A percentile compares a stretch with the other conserved stretches of the same genome.
These are phyloP conservation scores for Caiman crocodilus DNA, from an alignment of 2,797 vertebrate species.

Conservation along the genomic window DNA sequence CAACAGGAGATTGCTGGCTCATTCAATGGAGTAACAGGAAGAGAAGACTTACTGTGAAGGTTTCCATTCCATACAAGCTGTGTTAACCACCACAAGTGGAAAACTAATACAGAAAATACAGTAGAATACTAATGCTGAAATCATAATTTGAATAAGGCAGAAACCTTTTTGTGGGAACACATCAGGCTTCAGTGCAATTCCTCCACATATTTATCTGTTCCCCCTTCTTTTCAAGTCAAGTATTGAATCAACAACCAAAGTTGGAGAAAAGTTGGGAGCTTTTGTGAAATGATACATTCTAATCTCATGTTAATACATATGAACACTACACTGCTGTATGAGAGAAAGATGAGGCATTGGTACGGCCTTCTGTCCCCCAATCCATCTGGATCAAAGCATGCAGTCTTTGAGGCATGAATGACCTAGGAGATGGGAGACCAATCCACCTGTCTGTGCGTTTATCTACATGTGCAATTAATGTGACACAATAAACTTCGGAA, in stretches of 20 bases:
- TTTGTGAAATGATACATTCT: not conserved
- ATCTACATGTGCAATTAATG: no score
- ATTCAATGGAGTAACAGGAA: not conserved
- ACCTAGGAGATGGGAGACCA: not conserved
- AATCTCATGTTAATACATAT: not conserved
- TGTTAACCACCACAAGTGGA: not conserved
- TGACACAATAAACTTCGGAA: no score
- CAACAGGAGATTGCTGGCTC: accelerated
- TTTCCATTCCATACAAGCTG: not conserved
- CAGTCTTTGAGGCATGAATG: not conserved
- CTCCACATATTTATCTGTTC: accelerated
- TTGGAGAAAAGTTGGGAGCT: not conserved
- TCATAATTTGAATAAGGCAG: not conserved
- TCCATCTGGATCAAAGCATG: not conserved
- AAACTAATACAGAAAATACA: not conserved
- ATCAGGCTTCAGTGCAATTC: not conserved
- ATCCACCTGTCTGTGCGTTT: not conserved
- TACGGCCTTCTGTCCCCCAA: not conserved
- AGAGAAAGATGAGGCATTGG: not conserved
- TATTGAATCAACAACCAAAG: not conserved
- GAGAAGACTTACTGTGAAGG: not conserved
- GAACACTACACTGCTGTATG: not conserved
- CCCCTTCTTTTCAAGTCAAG: not conserved
- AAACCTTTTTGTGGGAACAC: not conserved
- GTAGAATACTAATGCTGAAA: no score